Percentiles rank a stretch among this genome's conserved stretches.
Conservation (phyloP, 2,797 vertebrate genomes). For the Notolepis coatsorum region DNA sequence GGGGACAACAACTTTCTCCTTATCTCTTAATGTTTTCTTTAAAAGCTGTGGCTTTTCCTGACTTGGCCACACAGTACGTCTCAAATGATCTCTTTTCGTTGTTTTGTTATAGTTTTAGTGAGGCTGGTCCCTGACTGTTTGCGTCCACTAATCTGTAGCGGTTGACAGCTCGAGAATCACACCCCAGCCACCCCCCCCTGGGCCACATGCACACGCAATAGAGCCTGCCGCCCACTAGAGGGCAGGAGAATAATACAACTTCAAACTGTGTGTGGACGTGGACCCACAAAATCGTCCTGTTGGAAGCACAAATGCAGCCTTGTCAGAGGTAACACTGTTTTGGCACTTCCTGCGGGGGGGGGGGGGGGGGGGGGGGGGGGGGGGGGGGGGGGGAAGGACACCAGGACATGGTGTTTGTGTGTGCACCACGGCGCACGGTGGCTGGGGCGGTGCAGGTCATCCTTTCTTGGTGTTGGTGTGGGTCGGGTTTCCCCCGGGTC, state of each 20-base stretch:
- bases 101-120: slow-evolving; percentile 36
- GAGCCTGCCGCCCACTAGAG: slow-evolving; percentile 47
- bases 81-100: background rate
- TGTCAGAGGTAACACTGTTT: no score
- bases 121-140: slow-evolving; percentile 82
- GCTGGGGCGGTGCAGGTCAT: slow-evolving; percentile 86
- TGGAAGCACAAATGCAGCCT: no score
- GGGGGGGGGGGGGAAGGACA: no score
- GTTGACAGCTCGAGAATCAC: slow-evolving; percentile 92
- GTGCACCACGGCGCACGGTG: slow-evolving; percentile 65
- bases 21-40: no score
- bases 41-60: background rate
- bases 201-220: slow-evolving; percentile 59
- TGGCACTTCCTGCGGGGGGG: no score
- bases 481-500: slow-evolving; percentile 37
- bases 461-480: slow-evolving; percentile 66
- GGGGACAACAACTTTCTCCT: no score
- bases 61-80: background rate
- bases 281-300: no score
- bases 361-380: no score
- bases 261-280: accelerated
- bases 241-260: background rate
- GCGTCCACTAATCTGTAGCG: slow-evolving; percentile 91
- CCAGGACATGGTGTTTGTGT: no score
- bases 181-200: slow-evolving; percentile 82